These are phyloP conservation scores for Acipenser ruthenus DNA, from an alignment of 2,797 vertebrate species.

Conservation along the genomic window DNA sequence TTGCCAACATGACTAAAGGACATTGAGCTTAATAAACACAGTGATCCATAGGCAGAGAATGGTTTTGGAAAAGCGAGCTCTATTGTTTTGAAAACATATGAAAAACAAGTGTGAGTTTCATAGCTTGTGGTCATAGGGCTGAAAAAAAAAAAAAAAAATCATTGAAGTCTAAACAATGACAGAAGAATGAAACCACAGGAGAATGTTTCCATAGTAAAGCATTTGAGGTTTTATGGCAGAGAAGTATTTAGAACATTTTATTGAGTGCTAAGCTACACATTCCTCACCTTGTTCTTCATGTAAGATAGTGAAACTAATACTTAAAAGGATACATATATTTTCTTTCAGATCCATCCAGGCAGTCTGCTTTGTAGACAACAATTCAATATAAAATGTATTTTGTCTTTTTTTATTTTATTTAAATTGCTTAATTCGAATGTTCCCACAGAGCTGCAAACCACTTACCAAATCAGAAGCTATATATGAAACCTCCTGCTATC, in stretches of 20 bases:
- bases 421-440: too few species aligned
- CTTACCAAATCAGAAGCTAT: too few species aligned
- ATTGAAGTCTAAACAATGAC: constrained; percentile 14
- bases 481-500: too few species aligned
- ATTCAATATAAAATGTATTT: too few species aligned
- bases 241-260: constrained; percentile 2
- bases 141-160: constrained; percentile 22
- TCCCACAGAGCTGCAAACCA: too few species aligned
- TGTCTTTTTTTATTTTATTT: too few species aligned
- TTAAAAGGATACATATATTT: too few species aligned
- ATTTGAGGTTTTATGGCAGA: constrained; percentile 12
- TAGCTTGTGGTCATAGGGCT: constrained; percentile 10
- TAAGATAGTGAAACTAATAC: constrained; percentile 18
- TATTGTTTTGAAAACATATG: constrained; percentile 24
- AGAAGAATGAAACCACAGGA: constrained; percentile 1
- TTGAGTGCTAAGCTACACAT: constrained; percentile 7
- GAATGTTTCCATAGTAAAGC: constrained; percentile 14
- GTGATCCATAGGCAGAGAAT: constrained; percentile 1
- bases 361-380: too few species aligned
- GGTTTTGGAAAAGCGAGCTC: constrained; percentile 8
- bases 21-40: constrained; percentile 6
- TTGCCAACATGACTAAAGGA: neutral
- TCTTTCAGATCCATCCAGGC: too few species aligned
- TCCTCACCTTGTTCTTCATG: constrained; percentile 21
- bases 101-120: constrained; percentile 17